Evolutionary conservation across 2,797 vertebrate species (phyloP).

Genomic region (Phaenicophaeus curvirostris): DNA sequence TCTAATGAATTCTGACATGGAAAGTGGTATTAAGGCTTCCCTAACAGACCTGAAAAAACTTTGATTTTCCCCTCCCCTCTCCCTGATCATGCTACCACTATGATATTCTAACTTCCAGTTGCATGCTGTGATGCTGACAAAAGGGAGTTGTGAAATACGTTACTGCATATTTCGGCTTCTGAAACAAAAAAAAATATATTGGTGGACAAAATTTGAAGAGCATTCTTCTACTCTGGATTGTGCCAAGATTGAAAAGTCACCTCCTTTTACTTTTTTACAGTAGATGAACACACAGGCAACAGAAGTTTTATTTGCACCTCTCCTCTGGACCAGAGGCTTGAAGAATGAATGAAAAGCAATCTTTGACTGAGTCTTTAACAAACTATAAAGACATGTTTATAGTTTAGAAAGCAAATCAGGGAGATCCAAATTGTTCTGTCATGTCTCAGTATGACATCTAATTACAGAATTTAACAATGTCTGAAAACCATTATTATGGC

Average conservation of each 20-base stretch:
- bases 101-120: not conserved
- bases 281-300: not conserved
- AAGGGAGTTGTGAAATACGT: not conserved
- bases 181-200: not conserved
- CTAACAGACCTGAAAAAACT: not conserved
- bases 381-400: not conserved
- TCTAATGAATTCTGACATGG: not conserved
- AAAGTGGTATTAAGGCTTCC: conserved; percentile 8
- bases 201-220: not conserved
- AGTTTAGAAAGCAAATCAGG: not conserved
- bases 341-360: not conserved
- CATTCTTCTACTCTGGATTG: not conserved
- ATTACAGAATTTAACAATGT: not conserved
- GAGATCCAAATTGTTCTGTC: not conserved
- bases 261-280: not conserved
- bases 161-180: not conserved
- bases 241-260: not conserved
- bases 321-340: not conserved
- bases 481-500: not conserved
- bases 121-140: not conserved
- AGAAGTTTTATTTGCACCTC: not conserved
- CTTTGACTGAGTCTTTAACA: not conserved
- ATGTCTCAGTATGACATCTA: not conserved
- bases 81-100: not conserved
- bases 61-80: not conserved